These are phyloP conservation scores for Gasterosteus nipponicus DNA, from an alignment of 2,113 vertebrate species.

Conservation along the genomic window DNA sequence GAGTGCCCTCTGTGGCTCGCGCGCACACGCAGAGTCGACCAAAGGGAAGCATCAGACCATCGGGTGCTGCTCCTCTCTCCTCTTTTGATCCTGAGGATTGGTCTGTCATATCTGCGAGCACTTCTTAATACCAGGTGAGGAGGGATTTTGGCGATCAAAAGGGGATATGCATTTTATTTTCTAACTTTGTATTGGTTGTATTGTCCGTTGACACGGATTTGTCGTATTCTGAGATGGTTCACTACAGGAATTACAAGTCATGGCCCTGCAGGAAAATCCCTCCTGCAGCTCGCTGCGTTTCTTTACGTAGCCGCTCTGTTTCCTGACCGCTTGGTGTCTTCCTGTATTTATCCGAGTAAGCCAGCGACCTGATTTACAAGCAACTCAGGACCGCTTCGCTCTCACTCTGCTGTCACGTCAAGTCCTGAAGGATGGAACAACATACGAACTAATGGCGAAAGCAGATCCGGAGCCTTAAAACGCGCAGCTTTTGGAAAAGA, in stretches of 20 bases:
- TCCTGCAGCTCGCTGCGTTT: background rate
- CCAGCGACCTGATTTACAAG: conserved; percentile 62
- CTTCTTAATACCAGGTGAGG: conserved; percentile 1
- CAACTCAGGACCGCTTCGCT: conserved; percentile 55
- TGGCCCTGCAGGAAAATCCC: conserved; percentile 1
- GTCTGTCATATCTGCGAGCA: conserved; percentile 27
- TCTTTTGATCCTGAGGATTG: conserved; percentile 46
- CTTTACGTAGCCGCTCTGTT: conserved; percentile 40
- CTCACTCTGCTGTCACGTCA: conserved; percentile 49
- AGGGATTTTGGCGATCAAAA: background rate
- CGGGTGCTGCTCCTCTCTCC: conserved; percentile 16
- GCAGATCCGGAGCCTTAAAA: conserved; percentile 53
- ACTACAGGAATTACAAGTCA: conserved; percentile 17
- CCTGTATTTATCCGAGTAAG: conserved; percentile 46
- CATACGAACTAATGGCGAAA: conserved; percentile 59
- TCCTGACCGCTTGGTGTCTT: conserved; percentile 55
- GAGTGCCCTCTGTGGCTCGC: conserved; percentile 51
- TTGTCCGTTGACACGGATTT: conserved; percentile 20
- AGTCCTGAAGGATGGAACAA: conserved; percentile 43
- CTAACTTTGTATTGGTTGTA: conserved; percentile 1
- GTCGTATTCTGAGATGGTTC: conserved; percentile 1
- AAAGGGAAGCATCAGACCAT: conserved; percentile 18
- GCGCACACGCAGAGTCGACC: conserved; percentile 31
- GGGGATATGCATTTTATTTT: conserved; percentile 14
- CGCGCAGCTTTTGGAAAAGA: conserved; percentile 3